These are phyloP conservation scores for Chrysopilus asiliformis DNA, from an alignment of 2,888 invertebrate species.

Conservation along the genomic window DNA sequence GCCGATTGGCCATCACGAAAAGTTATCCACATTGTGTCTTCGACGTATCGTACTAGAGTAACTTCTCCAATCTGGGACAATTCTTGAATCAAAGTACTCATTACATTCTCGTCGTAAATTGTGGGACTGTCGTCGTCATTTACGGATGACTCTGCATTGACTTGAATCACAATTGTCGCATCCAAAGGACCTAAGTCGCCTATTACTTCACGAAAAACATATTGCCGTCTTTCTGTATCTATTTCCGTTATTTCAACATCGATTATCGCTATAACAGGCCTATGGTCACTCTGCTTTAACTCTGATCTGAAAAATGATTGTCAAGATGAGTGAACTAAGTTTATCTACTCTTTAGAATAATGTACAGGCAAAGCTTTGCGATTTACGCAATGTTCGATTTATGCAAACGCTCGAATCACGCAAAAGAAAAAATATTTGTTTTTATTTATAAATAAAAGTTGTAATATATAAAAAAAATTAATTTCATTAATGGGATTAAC, in stretches of 20 bases:
- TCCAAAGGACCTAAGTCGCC: constrained; percentile 87
- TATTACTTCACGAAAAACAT: constrained; percentile 73
- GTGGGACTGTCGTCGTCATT: constrained; percentile 40
- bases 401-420: too few species aligned
- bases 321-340: not conserved
- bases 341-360: too few species aligned
- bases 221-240: constrained; percentile 58
- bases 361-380: too few species aligned
- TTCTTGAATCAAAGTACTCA: constrained; percentile 65
- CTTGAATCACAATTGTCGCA: constrained; percentile 72
- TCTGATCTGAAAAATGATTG: constrained; percentile 48
- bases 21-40: constrained; percentile 80
- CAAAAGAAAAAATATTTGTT: too few species aligned
- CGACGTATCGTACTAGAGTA: constrained; percentile 80
- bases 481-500: too few species aligned
- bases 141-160: constrained; percentile 22
- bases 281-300: constrained; percentile 92
- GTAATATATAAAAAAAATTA: too few species aligned
- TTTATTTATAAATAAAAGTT: too few species aligned
- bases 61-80: constrained; percentile 78
- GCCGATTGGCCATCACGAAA: constrained; percentile 85
- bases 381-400: too few species aligned
- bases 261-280: constrained; percentile 86
- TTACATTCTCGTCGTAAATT: constrained; percentile 67
- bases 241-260: constrained; percentile 78